These are phyloP conservation scores for Muscicapa striata DNA, from an alignment of 2,797 vertebrate genomes.

Conservation along the genomic window DNA sequence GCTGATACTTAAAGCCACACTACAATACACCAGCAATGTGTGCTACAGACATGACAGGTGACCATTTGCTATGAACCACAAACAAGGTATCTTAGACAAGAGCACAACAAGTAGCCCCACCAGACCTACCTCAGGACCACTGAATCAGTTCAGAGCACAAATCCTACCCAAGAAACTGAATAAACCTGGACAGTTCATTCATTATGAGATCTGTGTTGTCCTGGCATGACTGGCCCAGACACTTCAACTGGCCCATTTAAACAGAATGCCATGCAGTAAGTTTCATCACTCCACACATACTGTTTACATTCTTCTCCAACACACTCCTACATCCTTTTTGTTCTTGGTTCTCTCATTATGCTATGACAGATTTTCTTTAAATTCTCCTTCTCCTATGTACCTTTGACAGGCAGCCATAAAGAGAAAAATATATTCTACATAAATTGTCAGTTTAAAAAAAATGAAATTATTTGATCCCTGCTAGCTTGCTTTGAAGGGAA, in stretches of 20 bases:
- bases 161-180: neutral
- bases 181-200: neutral
- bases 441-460: neutral
- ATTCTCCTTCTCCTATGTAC: neutral
- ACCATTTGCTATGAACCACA: neutral
- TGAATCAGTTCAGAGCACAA: neutral
- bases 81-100: neutral
- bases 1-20: neutral
- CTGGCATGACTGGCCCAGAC: neutral
- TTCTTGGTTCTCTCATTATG: neutral
- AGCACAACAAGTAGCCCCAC: neutral
- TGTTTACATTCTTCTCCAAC: neutral
- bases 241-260: neutral
- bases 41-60: neutral
- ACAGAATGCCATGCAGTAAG: neutral
- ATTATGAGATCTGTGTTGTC: neutral
- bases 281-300: neutral
- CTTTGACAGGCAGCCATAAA: neutral
- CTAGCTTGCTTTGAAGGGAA: neutral
- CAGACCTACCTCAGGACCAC: neutral
- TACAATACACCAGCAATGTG: neutral
- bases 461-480: neutral
- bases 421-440: neutral
- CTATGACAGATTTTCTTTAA: neutral
- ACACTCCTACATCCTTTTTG: neutral